A percentile compares a stretch with the other conserved stretches of the same genome.
These are phyloP conservation scores for Lasioglossum figueresi DNA, from an alignment of 2,888 invertebrate species.

Conservation along the genomic window DNA sequence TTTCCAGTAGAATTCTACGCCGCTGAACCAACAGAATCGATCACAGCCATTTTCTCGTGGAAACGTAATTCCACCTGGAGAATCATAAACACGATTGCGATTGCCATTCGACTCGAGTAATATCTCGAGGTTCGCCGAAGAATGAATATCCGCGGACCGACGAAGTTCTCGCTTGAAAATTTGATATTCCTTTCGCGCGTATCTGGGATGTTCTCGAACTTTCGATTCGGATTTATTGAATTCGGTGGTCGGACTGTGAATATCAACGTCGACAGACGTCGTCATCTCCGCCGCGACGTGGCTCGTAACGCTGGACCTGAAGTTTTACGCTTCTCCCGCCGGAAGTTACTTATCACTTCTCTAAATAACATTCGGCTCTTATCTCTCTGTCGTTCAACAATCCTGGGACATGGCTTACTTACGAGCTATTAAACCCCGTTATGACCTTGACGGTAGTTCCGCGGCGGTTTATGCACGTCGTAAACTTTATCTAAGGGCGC, in stretches of 20 bases:
- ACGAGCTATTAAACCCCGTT: conserved; percentile 65
- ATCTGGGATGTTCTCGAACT: background rate
- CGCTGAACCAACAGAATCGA: background rate
- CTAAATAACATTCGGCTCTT: conserved; percentile 51
- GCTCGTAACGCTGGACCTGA: background rate
- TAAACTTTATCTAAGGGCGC: conserved; percentile 59
- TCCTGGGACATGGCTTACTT: conserved; percentile 36
- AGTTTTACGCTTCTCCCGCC: conserved; percentile 23
- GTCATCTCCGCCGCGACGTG: background rate
- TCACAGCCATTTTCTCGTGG: background rate
- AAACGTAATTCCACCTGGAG: background rate
- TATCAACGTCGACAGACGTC: background rate
- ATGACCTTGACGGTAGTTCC: conserved; percentile 39
- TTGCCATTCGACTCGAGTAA: background rate
- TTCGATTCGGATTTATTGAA: background rate
- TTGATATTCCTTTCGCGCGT: background rate
- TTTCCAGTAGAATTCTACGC: background rate
- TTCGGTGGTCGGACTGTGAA: background rate
- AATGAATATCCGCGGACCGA: background rate
- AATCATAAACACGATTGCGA: background rate
- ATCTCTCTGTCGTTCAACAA: conserved; percentile 50
- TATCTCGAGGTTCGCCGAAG: background rate
- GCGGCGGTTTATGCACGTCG: conserved; percentile 46
- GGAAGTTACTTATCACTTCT: conserved; percentile 55
- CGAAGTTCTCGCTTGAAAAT: background rate